Percentiles rank a stretch among this genome's conserved stretches.
These are phyloP conservation scores for Seriola aureovittata DNA, from an alignment of 2,113 vertebrate genomes.

Conservation along the genomic window DNA sequence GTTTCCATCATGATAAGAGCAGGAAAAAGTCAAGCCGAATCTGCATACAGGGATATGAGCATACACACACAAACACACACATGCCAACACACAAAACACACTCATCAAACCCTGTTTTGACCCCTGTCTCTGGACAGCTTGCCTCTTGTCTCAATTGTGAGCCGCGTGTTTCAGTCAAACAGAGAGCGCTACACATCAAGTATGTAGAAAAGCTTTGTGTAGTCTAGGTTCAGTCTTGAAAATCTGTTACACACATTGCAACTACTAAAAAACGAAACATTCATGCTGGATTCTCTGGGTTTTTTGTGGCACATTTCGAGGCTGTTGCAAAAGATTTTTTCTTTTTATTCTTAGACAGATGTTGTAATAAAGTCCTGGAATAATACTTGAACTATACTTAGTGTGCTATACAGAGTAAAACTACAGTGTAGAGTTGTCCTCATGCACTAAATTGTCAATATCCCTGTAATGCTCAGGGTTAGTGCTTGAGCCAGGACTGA, in stretches of 20 bases:
- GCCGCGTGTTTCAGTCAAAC: slow-evolving; percentile 19
- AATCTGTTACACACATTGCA: background rate
- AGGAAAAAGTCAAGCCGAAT: slow-evolving; percentile 25
- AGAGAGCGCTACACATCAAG: slow-evolving; percentile 15
- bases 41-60: slow-evolving; percentile 10
- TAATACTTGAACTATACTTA: slow-evolving; percentile 12
- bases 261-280: background rate
- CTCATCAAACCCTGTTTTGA: slow-evolving; percentile 61
- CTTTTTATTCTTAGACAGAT: background rate
- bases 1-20: slow-evolving; percentile 23
- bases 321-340: background rate
- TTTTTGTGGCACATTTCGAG: slow-evolving; percentile 18
- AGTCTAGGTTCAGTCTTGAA: background rate
- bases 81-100: slow-evolving; percentile 10
- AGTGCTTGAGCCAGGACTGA: slow-evolving; percentile 23
- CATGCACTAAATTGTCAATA: slow-evolving; percentile 24
- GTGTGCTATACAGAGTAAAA: slow-evolving; percentile 43
- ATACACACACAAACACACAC: background rate
- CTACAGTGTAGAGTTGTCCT: slow-evolving; percentile 11
- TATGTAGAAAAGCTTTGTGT: slow-evolving; percentile 26
- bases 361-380: slow-evolving; percentile 8
- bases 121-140: slow-evolving; percentile 16
- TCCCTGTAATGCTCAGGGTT: slow-evolving; percentile 25
- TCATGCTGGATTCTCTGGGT: slow-evolving; percentile 18
- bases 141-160: slow-evolving; percentile 34